Conservation (phyloP, 2,113 vertebrate genomes). For the Dipodomys spectabilis region DNA sequence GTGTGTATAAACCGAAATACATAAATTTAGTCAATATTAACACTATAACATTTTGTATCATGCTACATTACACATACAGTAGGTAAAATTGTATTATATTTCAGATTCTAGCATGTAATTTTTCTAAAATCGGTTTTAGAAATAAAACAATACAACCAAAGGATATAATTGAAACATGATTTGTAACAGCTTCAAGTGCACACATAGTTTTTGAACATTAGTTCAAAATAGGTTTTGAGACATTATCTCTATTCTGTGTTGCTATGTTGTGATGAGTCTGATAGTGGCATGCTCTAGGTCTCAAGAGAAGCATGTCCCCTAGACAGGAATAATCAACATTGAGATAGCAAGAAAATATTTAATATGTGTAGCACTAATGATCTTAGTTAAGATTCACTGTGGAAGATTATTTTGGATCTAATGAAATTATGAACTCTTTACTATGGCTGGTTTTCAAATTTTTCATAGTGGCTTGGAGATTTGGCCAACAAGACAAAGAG, state of each 20-base stretch:
- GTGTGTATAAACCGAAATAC: neutral
- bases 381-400: neutral
- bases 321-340: rapidly evolving
- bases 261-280: neutral
- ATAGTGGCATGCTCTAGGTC: rapidly evolving
- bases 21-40: neutral
- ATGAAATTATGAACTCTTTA: slow-evolving; percentile 49
- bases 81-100: neutral
- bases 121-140: neutral
- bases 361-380: neutral
- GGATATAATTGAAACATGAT: neutral
- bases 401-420: neutral
- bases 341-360: neutral
- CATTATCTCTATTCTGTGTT: neutral
- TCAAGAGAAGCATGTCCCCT: rapidly evolving
- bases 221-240: neutral
- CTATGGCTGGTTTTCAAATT: slow-evolving; percentile 64
- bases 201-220: too few relatives aligned
- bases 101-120: neutral
- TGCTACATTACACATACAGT: neutral
- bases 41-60: slow-evolving; percentile 7
- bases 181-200: neutral
- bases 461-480: slow-evolving; percentile 62
- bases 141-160: neutral
- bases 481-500: slow-evolving; percentile 47